Conservation (phyloP, 2,113 vertebrate genomes). For the Morone saxatilis region DNA sequence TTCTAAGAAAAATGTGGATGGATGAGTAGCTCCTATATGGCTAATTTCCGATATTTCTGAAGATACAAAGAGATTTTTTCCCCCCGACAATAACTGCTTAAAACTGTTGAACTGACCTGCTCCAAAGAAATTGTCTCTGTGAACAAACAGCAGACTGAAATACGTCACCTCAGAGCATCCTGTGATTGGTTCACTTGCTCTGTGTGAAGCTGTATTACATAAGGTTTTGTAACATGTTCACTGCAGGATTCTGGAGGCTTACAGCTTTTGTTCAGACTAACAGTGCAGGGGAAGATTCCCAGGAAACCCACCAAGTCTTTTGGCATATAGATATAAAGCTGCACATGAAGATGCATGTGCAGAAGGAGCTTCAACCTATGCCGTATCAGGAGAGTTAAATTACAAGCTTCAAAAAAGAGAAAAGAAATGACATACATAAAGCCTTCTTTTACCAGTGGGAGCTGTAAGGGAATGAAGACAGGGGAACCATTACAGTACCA, state of each 20-base stretch:
- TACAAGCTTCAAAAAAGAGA: constrained; percentile 16
- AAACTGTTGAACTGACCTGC: constrained; percentile 17
- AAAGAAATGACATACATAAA: constrained; percentile 36
- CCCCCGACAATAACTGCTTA: not conserved
- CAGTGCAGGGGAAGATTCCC: constrained; percentile 22
- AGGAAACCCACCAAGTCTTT: constrained; percentile 24
- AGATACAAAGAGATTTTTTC: not conserved
- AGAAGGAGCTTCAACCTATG: constrained; percentile 4
- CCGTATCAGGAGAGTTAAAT: constrained; percentile 1
- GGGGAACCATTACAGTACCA: constrained; percentile 39
- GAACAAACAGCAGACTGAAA: constrained; percentile 37
- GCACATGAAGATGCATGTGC: constrained; percentile 20
- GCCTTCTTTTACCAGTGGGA: constrained; percentile 19
- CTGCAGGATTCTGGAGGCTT: constrained; percentile 36
- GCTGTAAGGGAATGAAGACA: constrained; percentile 15
- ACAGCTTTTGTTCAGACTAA: constrained; percentile 30
- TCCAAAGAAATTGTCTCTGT: constrained; percentile 4
- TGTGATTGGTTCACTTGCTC: constrained; percentile 36
- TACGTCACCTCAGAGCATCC: not conserved
- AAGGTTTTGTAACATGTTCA: constrained; percentile 37
- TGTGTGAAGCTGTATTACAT: constrained; percentile 44
- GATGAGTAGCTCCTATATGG: not conserved
- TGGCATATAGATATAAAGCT: not conserved
- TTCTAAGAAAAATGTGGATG: not conserved
- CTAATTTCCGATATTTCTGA: not conserved